Percentiles rank a stretch among this genome's conserved stretches.
Conservation (phyloP, 2,797 vertebrate genomes). For the Rhinoraja longicauda region DNA sequence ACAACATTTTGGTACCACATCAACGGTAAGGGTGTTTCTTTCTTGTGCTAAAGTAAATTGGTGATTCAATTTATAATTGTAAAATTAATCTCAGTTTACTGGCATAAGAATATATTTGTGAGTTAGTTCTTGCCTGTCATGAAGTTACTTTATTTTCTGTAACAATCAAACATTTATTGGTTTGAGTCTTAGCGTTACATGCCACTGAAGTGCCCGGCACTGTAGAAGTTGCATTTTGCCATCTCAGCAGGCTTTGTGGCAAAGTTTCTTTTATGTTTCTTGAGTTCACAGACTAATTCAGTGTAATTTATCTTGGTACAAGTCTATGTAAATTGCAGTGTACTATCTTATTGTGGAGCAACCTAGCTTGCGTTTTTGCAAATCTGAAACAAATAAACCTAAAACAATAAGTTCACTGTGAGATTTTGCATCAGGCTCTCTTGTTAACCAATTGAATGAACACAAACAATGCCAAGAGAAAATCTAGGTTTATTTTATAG, state of each 20-base stretch:
- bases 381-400: not conserved
- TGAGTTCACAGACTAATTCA: not conserved
- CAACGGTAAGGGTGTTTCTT: slow-evolving; percentile 58
- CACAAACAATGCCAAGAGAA: not conserved
- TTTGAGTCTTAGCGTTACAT: not conserved
- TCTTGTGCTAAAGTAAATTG: not conserved
- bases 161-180: not conserved
- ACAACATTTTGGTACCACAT: slow-evolving; percentile 76
- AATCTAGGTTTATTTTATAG: not conserved
- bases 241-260: not conserved
- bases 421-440: not conserved
- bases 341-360: not conserved
- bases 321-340: not conserved
- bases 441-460: not conserved
- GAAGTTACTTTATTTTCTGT: not conserved
- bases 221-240: not conserved
- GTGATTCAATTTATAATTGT: not conserved
- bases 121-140: not conserved
- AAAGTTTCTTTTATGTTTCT: not conserved
- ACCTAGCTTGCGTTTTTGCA: not conserved
- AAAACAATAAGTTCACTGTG: not conserved
- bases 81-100: not conserved
- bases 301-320: not conserved
- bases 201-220: not conserved
- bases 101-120: not conserved